These are phyloP conservation scores for Phalloptychus januarius DNA, from an alignment of 2,797 vertebrate genomes.

Conservation along the genomic window DNA sequence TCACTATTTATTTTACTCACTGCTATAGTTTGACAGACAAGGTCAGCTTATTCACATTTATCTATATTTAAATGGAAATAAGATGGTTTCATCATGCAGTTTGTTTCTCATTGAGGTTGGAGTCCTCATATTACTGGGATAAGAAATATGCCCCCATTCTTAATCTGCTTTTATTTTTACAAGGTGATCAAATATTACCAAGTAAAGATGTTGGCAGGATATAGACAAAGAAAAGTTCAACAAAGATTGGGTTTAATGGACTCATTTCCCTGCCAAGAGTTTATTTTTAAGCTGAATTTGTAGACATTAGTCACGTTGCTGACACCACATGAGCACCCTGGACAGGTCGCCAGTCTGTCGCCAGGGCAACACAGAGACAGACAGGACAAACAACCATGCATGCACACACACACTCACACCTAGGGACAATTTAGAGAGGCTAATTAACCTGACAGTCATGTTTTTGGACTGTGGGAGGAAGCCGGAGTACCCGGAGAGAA, in stretches of 20 bases:
- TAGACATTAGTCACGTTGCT: background rate
- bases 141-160: background rate
- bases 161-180: background rate
- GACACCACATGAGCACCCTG: background rate
- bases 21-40: too few relatives aligned
- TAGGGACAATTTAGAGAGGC: too few relatives aligned
- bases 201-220: background rate
- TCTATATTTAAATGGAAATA: background rate
- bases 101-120: background rate
- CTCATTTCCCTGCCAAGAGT: background rate
- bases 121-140: background rate
- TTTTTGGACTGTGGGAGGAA: too few relatives aligned
- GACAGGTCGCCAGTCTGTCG: too few relatives aligned
- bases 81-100: background rate
- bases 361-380: too few relatives aligned
- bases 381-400: too few relatives aligned
- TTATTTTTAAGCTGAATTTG: background rate
- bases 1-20: too few relatives aligned
- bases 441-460: too few relatives aligned
- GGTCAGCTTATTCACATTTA: too few relatives aligned
- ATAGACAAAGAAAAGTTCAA: background rate
- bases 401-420: too few relatives aligned
- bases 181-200: background rate
- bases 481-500: too few relatives aligned
- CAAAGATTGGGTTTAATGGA: background rate